Base-by-base conservation (phyloP, 2,113 vertebrate species). In the Puffinus mauretanicus region DNA sequence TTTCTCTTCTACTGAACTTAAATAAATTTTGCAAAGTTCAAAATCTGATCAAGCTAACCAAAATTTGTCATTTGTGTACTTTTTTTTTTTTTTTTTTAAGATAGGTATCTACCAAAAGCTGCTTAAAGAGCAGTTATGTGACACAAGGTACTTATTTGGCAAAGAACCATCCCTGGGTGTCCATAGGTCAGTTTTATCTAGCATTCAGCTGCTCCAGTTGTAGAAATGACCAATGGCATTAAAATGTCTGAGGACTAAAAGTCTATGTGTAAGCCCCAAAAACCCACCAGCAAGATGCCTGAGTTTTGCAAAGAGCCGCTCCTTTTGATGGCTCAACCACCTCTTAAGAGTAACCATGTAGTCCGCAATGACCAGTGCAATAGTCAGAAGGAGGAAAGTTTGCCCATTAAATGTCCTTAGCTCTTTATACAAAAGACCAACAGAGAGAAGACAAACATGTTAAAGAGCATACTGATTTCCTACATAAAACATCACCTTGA, bases 391-490 rank as follows among this genome's bases (percentile, higher is more conserved):
- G 21, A 86, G 20, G 42, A 86, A 75, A 65, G 19, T 18, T 8
- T 85, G 6, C 9, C 9, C 12, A 15, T 42, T 51, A 55, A 65
- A 66, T 29, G 4, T 38, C 20, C 13, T 38, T 32, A 38, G 14
- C 6, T 58, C 13, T 67, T 71, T 20, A 80, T 40, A 22, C 5
- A 66, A 30, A 24, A 0, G 0, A 3, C 6, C 25, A 82, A 11
- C 4, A 61, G 4, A 86, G 16, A 16, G 14, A 57, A 66, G 11
- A 66, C 19, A 44, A 82, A 12, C 6, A 9, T 12, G 2, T 38
- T 71, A 44, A 79, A n/a, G 26, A 57, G 30, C 10, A 24, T 40
- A 40, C 26, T 54, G 16, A 30, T 72, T 71, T 80, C 47, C 18
- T 57, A 38, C 11, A 25, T 22, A 52, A 7, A 54, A 38, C 27